Evolutionary conservation across 2,888 invertebrate species (phyloP), one percentile per base, ranked within the genome.

Genomic region (Xestia sexstrigata): DNA sequence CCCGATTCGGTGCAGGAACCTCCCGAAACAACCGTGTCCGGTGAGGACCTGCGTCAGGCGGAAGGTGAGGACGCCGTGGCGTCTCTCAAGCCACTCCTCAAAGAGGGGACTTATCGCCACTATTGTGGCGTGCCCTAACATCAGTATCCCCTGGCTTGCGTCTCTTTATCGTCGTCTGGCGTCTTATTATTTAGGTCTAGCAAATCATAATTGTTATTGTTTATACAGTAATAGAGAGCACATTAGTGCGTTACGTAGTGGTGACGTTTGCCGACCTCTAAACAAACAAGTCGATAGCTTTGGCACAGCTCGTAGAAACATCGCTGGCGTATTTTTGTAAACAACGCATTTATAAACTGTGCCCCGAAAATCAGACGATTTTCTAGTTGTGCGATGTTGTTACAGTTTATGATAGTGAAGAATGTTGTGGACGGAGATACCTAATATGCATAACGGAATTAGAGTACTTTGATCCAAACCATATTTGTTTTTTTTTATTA

Each of bases 261-360:
- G 60, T 83, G 88, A 79, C 83, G 77, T 62, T 42, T 67, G 66
- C 35, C 77, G 70, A 47, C 47, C 78, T 74, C 76, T 63, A 76
- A 58, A 83, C 74, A 82, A 84, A 86, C 88, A 79, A 78, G 70
- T 70, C 65, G 62, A 72, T 76, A 74, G 72, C 73, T 66, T 81
- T 87, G 88, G 88, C 87, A 87, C 78, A 49, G 62, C 62, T 79
- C 68, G 70, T 69, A n/a, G 74, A 85, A 70, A 80, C 60, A 70
- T 49, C 62, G 69, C 77, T 72, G 70, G 74, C 62, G 70, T 84
- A 80, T 87, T 88, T 79, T 88, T 78, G 79, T 87, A 87, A 84
- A 88, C 88, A 88, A 73, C 86, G 55, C 84, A 81, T 73, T 83
- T 77, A 74, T 71, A 58, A 42, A 39, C 62, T 11, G 55, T 52